Percentiles rank a stretch among this genome's conserved stretches.
Evolutionary conservation across 2,888 invertebrate species (phyloP).

Genomic region (Troilus luridus): DNA sequence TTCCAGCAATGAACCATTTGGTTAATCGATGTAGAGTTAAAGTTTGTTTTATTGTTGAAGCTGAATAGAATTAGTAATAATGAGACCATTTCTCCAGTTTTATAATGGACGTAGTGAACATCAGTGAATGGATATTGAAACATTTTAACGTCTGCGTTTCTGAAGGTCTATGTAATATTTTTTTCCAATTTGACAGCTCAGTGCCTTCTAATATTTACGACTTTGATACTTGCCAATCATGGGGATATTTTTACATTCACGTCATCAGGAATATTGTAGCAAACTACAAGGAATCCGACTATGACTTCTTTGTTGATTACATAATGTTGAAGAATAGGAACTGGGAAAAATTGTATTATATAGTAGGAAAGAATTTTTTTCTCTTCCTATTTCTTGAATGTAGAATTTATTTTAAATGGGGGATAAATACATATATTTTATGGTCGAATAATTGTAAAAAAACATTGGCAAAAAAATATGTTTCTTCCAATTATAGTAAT

Average conservation of each 20-base stretch:
- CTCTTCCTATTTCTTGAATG: constrained; percentile 26
- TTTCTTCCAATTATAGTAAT: neutral
- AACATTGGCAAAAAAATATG: neutral
- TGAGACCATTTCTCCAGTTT: neutral
- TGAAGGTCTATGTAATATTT: neutral
- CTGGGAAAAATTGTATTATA: constrained; percentile 46
- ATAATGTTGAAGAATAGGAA: neutral
- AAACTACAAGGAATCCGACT: neutral
- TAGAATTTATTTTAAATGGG: constrained; percentile 49
- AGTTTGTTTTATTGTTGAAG: neutral
- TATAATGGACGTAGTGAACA: neutral
- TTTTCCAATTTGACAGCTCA: constrained; percentile 1
- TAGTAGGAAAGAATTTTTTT: constrained; percentile 23
- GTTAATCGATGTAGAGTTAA: neutral
- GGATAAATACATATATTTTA: constrained; percentile 18
- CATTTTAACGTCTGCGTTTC: neutral
- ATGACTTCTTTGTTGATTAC: neutral
- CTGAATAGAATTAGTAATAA: neutral
- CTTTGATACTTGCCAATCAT: constrained; percentile 2
- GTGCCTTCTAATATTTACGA: constrained; percentile 18
- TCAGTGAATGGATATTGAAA: neutral
- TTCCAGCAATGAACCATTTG: neutral
- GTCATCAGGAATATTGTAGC: neutral
- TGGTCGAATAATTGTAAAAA: constrained; percentile 18
- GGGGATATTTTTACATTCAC: constrained; percentile 4